Evolutionary conservation across 2,113 vertebrate species (phyloP).

Genomic region (Carassius auratus): DNA sequence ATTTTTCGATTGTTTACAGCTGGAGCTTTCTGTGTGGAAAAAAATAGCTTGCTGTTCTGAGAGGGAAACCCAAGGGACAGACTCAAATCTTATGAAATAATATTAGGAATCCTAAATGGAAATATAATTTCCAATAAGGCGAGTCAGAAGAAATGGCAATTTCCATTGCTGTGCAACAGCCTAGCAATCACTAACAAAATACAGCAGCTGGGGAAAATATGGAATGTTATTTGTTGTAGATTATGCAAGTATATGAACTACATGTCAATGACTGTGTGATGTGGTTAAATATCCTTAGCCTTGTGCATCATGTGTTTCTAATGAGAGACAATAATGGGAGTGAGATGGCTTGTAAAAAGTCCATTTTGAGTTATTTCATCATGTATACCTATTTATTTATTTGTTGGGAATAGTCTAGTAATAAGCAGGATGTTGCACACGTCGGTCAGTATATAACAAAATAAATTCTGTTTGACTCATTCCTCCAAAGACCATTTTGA

Average conservation of each 20-base stretch:
- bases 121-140: conserved; percentile 8
- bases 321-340: not conserved
- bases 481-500: no score
- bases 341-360: conserved; percentile 3
- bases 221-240: conserved; percentile 7
- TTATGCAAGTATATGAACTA: not conserved
- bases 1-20: conserved; percentile 2
- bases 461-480: not conserved
- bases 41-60: not conserved
- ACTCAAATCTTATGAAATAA: not conserved
- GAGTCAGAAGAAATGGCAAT: not conserved
- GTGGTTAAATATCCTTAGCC: not conserved
- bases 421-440: not conserved
- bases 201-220: not conserved
- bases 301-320: not conserved
- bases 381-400: not conserved
- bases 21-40: not conserved
- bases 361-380: not conserved
- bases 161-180: not conserved
- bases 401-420: not conserved
- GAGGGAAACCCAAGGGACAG: not conserved
- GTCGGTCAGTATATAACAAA: not conserved
- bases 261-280: not conserved
- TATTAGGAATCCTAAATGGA: not conserved
- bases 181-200: conserved; percentile 7